These are phyloP conservation scores for Morbakka virulenta DNA, from an alignment of 30 jellyfish, hydroid and myxozoan species.

Conservation along the genomic window DNA sequence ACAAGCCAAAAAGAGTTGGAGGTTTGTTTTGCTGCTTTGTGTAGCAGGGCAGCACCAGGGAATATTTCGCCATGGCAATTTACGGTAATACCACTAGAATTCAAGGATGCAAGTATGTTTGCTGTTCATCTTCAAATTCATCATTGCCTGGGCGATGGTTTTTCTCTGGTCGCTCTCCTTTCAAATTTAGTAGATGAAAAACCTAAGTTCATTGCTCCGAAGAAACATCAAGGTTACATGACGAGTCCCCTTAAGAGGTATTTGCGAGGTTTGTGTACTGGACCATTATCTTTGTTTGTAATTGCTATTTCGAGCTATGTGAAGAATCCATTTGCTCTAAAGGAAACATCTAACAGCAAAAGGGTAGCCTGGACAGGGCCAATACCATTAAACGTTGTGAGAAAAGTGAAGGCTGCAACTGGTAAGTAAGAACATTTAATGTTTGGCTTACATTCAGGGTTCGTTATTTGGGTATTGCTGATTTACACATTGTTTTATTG, in stretches of 20 bases:
- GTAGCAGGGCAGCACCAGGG: conserved; percentile 50
- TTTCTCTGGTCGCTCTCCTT: conserved; percentile 88
- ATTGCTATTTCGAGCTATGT: conserved; percentile 67
- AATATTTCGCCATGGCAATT: conserved; percentile 94
- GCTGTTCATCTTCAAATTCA: conserved; percentile 69
- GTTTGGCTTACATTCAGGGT: no score
- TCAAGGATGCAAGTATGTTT: conserved; percentile 41
- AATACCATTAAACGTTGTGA: conserved; percentile 52
- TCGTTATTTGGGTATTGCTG: no score
- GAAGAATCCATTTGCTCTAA: conserved; percentile 82
- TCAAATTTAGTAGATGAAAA: conserved; percentile 86
- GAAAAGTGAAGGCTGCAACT: conserved; percentile 55
- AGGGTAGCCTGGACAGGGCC: conserved; percentile 94
- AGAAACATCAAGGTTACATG: conserved; percentile 65
- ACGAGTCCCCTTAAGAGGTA: conserved; percentile 69
- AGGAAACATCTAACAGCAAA: conserved; percentile 65
- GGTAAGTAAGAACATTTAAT: conserved; percentile 56
- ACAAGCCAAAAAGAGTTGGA: conserved; percentile 70
- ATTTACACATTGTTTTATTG: no score
- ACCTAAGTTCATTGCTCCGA: conserved; percentile 82
- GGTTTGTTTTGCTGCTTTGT: conserved; percentile 43
- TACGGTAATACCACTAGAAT: conserved; percentile 51
- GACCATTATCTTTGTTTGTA: conserved; percentile 82
- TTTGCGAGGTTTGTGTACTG: conserved; percentile 79
- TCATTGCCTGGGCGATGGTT: conserved; percentile 98